Evolutionary conservation across 2,888 invertebrate species (phyloP).

Genomic region (Ceratothoa steindachneri): DNA sequence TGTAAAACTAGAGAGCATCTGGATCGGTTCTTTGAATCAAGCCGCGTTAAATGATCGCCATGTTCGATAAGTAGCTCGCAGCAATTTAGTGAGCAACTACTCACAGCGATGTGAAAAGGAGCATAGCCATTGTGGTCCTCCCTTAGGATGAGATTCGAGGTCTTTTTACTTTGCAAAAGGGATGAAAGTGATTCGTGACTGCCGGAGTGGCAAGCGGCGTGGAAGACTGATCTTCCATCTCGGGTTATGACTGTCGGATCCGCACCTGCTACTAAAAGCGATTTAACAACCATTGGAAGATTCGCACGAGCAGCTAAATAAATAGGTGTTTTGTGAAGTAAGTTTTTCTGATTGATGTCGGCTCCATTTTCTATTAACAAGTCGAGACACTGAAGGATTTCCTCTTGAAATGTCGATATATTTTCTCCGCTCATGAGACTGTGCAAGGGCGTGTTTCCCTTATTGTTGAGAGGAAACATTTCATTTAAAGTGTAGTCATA

Average conservation of each 20-base stretch:
- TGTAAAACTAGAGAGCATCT: conserved; percentile 59
- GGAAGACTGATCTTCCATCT: conserved; percentile 26
- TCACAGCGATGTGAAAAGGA: conserved; percentile 59
- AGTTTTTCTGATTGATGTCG: conserved; percentile 55
- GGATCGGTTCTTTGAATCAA: conserved; percentile 53
- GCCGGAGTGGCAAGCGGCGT: conserved; percentile 51
- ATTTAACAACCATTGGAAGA: conserved; percentile 58
- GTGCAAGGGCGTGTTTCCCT: conserved; percentile 58
- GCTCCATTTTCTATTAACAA: conserved; percentile 57
- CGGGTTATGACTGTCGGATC: conserved; percentile 52
- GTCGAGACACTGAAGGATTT: conserved; percentile 55
- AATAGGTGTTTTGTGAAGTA: conserved; percentile 59
- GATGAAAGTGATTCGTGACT: conserved; percentile 49
- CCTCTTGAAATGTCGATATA: conserved; percentile 17
- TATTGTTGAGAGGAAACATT: conserved; percentile 2
- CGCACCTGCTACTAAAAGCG: conserved; percentile 56
- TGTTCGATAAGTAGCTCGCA: conserved; percentile 56
- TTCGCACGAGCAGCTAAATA: conserved; percentile 62
- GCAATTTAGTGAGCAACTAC: conserved; percentile 61
- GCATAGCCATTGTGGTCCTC: conserved; percentile 56
- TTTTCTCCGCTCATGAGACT: conserved; percentile 56
- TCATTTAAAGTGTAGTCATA: background rate
- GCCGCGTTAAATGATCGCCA: conserved; percentile 56
- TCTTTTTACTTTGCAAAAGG: conserved; percentile 58
- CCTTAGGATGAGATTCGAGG: conserved; percentile 28